Evolutionary conservation across 1,140 invertebrate genomes (phyloP), one percentile per base, ranked within the genome.

Genomic region (Aphidius ervi): DNA sequence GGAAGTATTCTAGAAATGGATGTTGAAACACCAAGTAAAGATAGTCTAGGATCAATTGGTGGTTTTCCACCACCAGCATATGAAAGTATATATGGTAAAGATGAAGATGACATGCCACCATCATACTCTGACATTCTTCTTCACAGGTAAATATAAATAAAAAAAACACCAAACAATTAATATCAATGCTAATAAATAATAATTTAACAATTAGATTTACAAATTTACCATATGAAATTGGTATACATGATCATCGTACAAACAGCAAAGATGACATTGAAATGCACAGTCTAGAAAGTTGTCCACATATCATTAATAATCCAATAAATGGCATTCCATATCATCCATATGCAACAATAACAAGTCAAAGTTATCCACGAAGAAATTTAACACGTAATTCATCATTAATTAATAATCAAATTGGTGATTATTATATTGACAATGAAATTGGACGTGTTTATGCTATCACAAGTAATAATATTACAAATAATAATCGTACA

Each of bases 31-130:
- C 73, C 73, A 0, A 77, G 76, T 46, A 79, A 78, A 56, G 75
- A 78, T 9, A 77, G 75, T 37, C 61, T 75, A 9, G 73, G 73
- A 9, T 77, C 75, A 3, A 46, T 77, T 39, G 74, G 73, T 1
- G 76, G 72, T 46, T 73, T 78, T 55, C 78, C 77, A 7, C 79
- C 78, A 0, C 78, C 79, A 6, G 77, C 79, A 3, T 81, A 81
- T 39, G 78, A 80, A 10, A 78, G 78, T 42, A 80, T 81, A 40
- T 81, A 78, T 31, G 78, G 79, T 1, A 77, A 76, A 57, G 74
- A 74, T n/a, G 66, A 73, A 6, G 67, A 68, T 0, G 75, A 76
- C 3, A 74, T 79, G 67, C 77, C 77, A 9, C 77, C 77, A 0
- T 78, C 77, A 8, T 79, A 79, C 47, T 77, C 76, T 1, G 77